Evolutionary conservation across 1,140 invertebrate species (phyloP), one percentile per base, ranked within the genome.

Genomic region (Glossosoma conforme): DNA sequence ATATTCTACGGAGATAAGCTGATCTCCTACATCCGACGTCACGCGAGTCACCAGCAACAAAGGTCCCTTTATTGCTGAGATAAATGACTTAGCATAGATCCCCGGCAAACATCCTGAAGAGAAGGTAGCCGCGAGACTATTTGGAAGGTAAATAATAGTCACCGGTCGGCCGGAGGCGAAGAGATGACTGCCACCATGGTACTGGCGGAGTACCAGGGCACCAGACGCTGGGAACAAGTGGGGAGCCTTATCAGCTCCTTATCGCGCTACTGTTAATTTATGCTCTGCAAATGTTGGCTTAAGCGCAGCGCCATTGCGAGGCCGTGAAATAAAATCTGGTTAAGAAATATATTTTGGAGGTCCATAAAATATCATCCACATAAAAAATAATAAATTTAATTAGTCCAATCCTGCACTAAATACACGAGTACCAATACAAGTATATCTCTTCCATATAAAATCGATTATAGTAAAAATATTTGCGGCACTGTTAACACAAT

Each of bases 231-330:
- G n/a, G n/a, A n/a, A n/a, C n/a, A n/a, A n/a, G 6, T 28, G 6
- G n/a, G 6, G 24, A 6, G 24, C 24, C 24, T 6, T 28, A 28
- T 8, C 24, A n/a, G 24, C 24, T n/a, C 24, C 24, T 28, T 28
- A 28, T 28, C 24, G n/a, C 6, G 24, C 6, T n/a, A 44, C 20
- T 48, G 33, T 10, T 55, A 55, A 54, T 44, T 55, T 44, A 50
- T 28, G 20, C 33, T 36, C 33, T 33, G 40, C 25, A 41, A 50
- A 55, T 48, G 33, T 40, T 49, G 18, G 41, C 36, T 55, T 44
- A 20, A 50, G 33, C 20, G 42, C 32, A 14, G 15, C 17, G 14
- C 41, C 15, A 9, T 11, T 10, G 42, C 8, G 11, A 28, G n/a
- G 13, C 5, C 24, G 42, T 38, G 24, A 28, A 28, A 8, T 28